These are phyloP conservation scores for Euura saliciscinereae DNA, from an alignment of 1,140 invertebrate species.

Conservation along the genomic window DNA sequence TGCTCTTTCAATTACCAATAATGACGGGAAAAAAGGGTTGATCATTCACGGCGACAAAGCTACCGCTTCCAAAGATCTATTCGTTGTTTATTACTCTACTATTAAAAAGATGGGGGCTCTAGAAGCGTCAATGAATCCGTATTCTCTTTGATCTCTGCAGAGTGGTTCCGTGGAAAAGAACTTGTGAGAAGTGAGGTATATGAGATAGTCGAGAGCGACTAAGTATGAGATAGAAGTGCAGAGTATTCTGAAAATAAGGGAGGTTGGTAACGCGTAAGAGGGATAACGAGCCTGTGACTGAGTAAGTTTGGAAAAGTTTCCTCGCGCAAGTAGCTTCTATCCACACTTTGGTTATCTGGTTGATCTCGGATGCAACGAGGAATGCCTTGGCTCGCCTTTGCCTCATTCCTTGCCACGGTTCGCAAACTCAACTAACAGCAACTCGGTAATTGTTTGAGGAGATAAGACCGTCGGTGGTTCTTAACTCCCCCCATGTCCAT, in stretches of 20 bases:
- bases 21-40: too few species aligned
- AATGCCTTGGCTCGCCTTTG: neutral
- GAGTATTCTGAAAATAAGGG: too few species aligned
- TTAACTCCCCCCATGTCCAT: neutral
- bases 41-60: too few species aligned
- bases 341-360: neutral
- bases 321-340: neutral
- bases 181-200: too few species aligned
- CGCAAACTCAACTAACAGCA: constrained; percentile 5
- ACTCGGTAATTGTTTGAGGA: constrained; percentile 3
- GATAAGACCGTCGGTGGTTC: constrained; percentile 4
- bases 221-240: too few species aligned
- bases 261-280: too few species aligned
- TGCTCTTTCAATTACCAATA: too few species aligned
- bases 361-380: constrained; percentile 2
- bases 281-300: neutral
- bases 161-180: neutral
- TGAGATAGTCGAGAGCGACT: too few species aligned
- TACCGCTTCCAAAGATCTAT: too few species aligned
- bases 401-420: neutral
- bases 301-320: neutral
- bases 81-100: too few species aligned
- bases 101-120: too few species aligned
- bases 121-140: too few species aligned
- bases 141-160: neutral